Evolutionary conservation across 2,113 vertebrate genomes (phyloP), one percentile per base, ranked within the genome.

Genomic region (Macroglossus sobrinus): DNA sequence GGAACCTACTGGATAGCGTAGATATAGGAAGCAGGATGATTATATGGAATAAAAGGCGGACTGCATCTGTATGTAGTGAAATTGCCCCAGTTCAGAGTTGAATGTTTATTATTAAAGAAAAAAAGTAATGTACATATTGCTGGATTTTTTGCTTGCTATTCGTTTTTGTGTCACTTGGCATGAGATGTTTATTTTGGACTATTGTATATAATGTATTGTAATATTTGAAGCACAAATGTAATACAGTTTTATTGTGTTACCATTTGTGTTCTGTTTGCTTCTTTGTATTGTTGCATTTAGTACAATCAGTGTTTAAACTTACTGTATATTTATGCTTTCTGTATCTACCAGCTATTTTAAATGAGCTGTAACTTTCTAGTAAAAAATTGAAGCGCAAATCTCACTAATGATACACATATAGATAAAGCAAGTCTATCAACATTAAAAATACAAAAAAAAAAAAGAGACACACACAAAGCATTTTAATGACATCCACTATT

Each of bases 231-330:
- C 99, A 99, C 99, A 99, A 99, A 99, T 99, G 99, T 99, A 99
- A 99, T 99, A 99, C 99, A 99, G 99, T 99, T 99, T 99, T 99
- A 99, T 99, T 99, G 99, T 99, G 99, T 99, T 99, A 99, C 98
- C 96, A 98, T 98, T 99, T 98, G 98, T 98, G 98, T 99, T 98
- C 98, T 95, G 98, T 99, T 98, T 97, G 98, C 98, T 98, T 98
- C 98, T 99, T 99, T 98, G 98, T 98, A 99, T 98, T 98, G 98
- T 99, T 98, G 98, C 98, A 98, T 98, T 99, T 98, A 98, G 98
- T 98, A 98, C 98, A 99, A 99, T 99, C 99, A 98, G 98, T 99
- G 99, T 99, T 98, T 97, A 98, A 98, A 98, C 97, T 98, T 98
- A 95, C 97, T 98, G 98, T 98, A 98, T 98, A 98, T 98, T 99